Conservation (phyloP, 2,888 invertebrate genomes). For the Drosophila demipolita region DNA sequence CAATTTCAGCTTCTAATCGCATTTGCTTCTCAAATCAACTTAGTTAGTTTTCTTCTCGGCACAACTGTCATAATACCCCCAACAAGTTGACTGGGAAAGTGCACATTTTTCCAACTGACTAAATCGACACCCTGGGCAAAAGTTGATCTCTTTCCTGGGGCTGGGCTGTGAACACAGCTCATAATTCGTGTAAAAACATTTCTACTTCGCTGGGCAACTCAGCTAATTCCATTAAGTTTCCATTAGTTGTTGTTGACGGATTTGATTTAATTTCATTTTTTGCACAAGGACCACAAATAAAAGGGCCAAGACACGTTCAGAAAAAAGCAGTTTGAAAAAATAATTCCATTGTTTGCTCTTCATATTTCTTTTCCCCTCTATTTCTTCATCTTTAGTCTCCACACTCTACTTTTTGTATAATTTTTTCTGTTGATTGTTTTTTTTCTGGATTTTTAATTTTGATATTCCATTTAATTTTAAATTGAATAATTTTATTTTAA, state of each 20-base stretch:
- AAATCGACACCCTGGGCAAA: conserved; percentile 36
- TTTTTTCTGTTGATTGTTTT: background rate
- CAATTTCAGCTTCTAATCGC: conserved; percentile 25
- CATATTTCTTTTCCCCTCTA: background rate
- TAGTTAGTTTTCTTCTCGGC: conserved; percentile 36
- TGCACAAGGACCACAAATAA: conserved; percentile 14
- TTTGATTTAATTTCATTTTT: conserved; percentile 72
- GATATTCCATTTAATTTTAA: background rate
- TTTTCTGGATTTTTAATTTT: background rate
- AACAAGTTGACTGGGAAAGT: conserved; percentile 2
- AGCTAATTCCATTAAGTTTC: conserved; percentile 76
- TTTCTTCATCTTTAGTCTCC: background rate
- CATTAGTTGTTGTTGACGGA: conserved; percentile 81
- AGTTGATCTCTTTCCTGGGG: conserved; percentile 27
- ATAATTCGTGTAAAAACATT: conserved; percentile 70
- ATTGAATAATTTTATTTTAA: background rate
- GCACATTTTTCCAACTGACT: conserved; percentile 63
- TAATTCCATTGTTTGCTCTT: conserved; percentile 6
- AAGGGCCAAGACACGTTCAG: conserved; percentile 7
- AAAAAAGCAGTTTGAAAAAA: background rate
- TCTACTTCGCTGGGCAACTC: conserved; percentile 51
- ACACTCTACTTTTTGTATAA: background rate
- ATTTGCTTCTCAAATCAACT: conserved; percentile 43
- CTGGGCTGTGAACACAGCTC: conserved; percentile 31
- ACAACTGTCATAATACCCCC: conserved; percentile 64